Evolutionary conservation across 1,140 invertebrate genomes (phyloP), one percentile per base, ranked within the genome.

Genomic region (Cotesia typhae): DNA sequence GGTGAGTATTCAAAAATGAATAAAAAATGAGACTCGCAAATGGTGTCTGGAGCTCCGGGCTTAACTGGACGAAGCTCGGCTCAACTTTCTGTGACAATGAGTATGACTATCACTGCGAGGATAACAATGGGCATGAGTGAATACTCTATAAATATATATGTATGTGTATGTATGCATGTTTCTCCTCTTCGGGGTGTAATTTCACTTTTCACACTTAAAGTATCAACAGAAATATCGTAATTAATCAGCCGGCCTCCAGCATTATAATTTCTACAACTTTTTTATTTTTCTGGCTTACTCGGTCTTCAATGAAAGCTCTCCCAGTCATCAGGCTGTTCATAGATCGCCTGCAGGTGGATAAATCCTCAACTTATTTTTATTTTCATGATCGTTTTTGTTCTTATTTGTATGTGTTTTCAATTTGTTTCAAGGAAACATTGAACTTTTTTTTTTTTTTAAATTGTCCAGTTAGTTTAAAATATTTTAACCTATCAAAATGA

Each of bases 181-280:
- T 47, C 5, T 64, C 14, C 14, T 64, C 36, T 36, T n/a, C 9
- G 20, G 35, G 65, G 9, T 67, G 65, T 28, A 28, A 28, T 28
- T 28, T 28, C 28, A 67, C 65, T 67, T 67, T 55, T 67, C 65
- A 12, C 51, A 51, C 35, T 47, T 53, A 67, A 53, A 55, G n/a
- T 35, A 7, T 51, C 47, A 51, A 65, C 37, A 67, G 53, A 67
- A 53, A 55, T 52, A n/a, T 28, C n/a, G 9, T 67, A 51, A 53
- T 67, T 67, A 67, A 67, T 47, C 47, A 67, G 28, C 51, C 35
- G 28, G 47, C 65, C 65, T 67, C 65, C 9, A 67, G 65, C 47
- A 55, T 67, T 67, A 55, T 4, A 67, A 36, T 67, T 67, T 67
- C 51, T 9, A 47, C 41, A 36, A 55, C 9, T 67, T 67, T 67